These are phyloP conservation scores for Lithophane ornitopus DNA, from an alignment of 2,888 invertebrate species.

Conservation along the genomic window DNA sequence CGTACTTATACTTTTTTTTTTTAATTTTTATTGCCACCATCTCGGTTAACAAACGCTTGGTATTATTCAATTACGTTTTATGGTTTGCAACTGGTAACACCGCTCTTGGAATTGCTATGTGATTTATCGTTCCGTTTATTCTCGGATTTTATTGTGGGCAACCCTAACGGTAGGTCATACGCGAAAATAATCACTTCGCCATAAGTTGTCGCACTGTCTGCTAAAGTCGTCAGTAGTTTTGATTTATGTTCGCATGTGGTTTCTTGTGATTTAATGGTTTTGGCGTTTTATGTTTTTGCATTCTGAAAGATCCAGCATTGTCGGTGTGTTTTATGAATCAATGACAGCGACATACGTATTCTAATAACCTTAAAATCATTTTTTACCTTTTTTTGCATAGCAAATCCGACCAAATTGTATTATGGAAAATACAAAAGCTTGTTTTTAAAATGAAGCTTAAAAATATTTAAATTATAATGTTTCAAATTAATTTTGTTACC, in stretches of 20 bases:
- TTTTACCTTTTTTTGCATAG: no score
- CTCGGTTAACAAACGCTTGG: conserved; percentile 69
- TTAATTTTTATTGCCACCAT: conserved; percentile 76
- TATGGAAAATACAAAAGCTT: no score
- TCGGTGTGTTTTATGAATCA: not conserved
- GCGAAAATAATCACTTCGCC: conserved; percentile 57
- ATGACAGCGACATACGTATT: not conserved
- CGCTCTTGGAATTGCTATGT: conserved; percentile 77
- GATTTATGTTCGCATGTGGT: conserved; percentile 63
- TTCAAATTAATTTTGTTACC: not conserved
- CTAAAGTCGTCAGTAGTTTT: conserved; percentile 50
- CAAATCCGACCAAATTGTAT: not conserved
- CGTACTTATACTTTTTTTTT: conserved; percentile 61
- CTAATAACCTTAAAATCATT: not conserved
- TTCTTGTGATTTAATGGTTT: conserved; percentile 49
- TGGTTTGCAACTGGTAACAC: conserved; percentile 80
- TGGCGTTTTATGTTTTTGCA: conserved; percentile 47
- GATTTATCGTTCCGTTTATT: conserved; percentile 85
- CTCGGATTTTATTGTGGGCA: conserved; percentile 78
- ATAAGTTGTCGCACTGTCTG: conserved; percentile 58
- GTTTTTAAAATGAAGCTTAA: not conserved
- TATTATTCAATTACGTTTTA: conserved; percentile 88
- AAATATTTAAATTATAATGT: not conserved
- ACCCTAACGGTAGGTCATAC: conserved; percentile 68
- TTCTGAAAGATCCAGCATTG: not conserved